Conservation (phyloP, 2,888 invertebrate species). For the Chrysopilus asiliformis region DNA sequence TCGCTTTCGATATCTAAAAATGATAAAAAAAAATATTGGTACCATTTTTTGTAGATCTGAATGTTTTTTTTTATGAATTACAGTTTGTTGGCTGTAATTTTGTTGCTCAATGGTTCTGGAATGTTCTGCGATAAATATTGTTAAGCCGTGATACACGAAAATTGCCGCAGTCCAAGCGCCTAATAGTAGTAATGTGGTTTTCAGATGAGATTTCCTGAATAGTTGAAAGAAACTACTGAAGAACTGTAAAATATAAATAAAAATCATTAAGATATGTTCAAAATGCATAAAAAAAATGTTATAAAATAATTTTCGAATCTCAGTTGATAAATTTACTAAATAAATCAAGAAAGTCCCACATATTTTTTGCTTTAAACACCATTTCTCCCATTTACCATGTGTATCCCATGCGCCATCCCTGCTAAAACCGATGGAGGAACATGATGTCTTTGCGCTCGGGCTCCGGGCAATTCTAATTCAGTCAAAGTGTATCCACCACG, state of each 20-base stretch:
- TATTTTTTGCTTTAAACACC: conserved; percentile 8
- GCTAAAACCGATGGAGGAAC: conserved; percentile 39
- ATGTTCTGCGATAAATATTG: conserved; percentile 42
- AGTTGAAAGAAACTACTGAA: conserved; percentile 55
- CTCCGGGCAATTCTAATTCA: conserved; percentile 55
- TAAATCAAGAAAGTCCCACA: conserved; percentile 3
- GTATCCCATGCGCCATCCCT: conserved; percentile 37
- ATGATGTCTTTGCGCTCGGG: conserved; percentile 39
- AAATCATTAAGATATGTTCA: too few relatives aligned
- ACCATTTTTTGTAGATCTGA: conserved; percentile 11
- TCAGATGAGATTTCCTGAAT: conserved; percentile 48
- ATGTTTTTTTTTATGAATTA: conserved; percentile 3
- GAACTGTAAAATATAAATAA: conserved; percentile 44
- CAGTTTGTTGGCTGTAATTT: conserved; percentile 25
- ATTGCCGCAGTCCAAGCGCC: conserved; percentile 44
- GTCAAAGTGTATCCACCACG: conserved; percentile 43
- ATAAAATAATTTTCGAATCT: not conserved
- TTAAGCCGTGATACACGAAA: conserved; percentile 40
- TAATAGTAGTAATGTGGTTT: conserved; percentile 47
- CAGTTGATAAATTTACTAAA: too few relatives aligned
- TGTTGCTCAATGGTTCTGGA: conserved; percentile 38
- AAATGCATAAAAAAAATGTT: not conserved
- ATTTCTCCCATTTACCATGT: conserved; percentile 33
- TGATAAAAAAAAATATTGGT: conserved; percentile 33
- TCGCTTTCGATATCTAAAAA: conserved; percentile 33